Base-by-base conservation (phyloP, 2,888 invertebrate species). In the Labia minor region DNA sequence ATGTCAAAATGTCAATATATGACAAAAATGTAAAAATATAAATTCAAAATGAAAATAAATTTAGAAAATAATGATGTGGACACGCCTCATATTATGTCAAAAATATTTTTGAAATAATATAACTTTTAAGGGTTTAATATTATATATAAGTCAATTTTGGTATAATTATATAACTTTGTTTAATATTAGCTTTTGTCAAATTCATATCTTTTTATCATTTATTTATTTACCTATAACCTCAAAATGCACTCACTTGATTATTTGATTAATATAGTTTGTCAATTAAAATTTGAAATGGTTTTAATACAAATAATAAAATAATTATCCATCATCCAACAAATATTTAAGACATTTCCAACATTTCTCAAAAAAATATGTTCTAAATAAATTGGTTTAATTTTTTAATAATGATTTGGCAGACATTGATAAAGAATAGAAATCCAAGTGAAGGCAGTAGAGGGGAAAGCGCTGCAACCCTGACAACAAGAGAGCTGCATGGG, bases 211-310 rank as follows among this genome's bases (percentile, higher is more conserved):
- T 33, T 49, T 49, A 26, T 26, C 16, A 49, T 49, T 49, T 49
- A 49, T 49, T 49, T 49, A 49, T 49, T 49, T 49, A 49, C 49
- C 16, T 49, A 49, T 49, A 49, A 49, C 49, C 49, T 49, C 49
- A 49, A 49, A 26, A 26, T 8, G 49, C 2, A 49, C 49, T 49
- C 16, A 49, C 49, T 49, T 49, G 49, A 16, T n/a, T n/a, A 49
- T n/a, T 49, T n/a, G 49, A n/a, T 11, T 49, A 8, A 14, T 49
- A 49, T n/a, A 14, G 16, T 49, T 8, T 49, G 33, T 26, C 26
- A 26, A 26, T 26, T 3, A 26, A 26, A 6, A 8, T 49, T 49
- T 49, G 3, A 49, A n/a, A 16, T 10, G 14, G 3, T 49, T 16
- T 14, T 49, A n/a, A 14, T n/a, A 14, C 16, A 49, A 49, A 49